Conservation (phyloP, 2,797 vertebrate species). For the Silurus aristotelis region DNA sequence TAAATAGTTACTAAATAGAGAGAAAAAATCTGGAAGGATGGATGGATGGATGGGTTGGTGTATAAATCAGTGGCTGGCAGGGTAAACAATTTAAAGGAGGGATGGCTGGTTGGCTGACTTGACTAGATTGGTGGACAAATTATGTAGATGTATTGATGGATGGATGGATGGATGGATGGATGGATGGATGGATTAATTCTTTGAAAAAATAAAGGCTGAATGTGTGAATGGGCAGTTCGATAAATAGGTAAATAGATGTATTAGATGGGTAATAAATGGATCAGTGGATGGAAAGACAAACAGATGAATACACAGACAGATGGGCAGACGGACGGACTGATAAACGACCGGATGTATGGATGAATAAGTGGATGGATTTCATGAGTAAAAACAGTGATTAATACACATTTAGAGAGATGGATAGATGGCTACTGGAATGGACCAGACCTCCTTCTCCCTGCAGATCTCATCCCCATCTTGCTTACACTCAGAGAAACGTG, state of each 20-base stretch:
- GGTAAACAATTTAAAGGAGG: neutral
- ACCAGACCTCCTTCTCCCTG: neutral
- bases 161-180: neutral
- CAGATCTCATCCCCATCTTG: constrained; percentile 17
- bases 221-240: neutral
- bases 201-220: neutral
- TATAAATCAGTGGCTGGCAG: too few species aligned
- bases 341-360: neutral
- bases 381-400: neutral
- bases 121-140: too few species aligned
- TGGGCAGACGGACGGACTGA: too few species aligned
- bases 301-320: too few species aligned
- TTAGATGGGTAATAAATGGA: too few species aligned
- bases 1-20: too few species aligned
- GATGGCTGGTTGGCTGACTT: too few species aligned
- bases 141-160: neutral
- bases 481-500: neutral
- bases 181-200: neutral
- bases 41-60: neutral
- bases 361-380: neutral
- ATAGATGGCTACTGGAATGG: neutral
- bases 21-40: too few species aligned
- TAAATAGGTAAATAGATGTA: neutral
- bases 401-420: neutral
- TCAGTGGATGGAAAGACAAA: too few species aligned